Evolutionary conservation across 2,888 invertebrate genomes (phyloP), one percentile per base, ranked within the genome.

Genomic region (Yponomeuta malinellus): DNA sequence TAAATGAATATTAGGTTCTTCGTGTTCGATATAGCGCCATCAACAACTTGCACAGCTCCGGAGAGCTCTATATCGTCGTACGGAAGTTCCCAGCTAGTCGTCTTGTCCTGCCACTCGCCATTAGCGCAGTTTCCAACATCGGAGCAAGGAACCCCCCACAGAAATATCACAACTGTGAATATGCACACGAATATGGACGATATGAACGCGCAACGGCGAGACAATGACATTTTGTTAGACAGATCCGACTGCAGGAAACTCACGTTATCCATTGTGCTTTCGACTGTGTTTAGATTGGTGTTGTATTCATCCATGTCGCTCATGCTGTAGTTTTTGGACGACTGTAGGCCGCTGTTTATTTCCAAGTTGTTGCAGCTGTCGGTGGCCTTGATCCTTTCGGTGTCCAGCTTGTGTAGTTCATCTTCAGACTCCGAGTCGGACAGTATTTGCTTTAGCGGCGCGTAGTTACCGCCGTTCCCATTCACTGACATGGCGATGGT

Each of bases 351-450:
- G 75, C 88, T 90, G 74, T 91, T 91, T 75, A 86, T 89, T 74
- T 90, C 91, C 80, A 92, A 76, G 75, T 90, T 88, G 75, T 89
- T 89, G 77, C 87, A 89, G 74, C 87, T 88, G 63, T 88, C 89
- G 12, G 85, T 79, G 67, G 81, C 79, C 78, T 86, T 85, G 72
- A 85, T 82, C 71, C 83, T 83, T 66, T 80, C 86, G 86, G 90
- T 84, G 74, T 89, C 85, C 67, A 87, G 74, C 76, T 72, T 71
- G 70, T 86, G 87, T 23, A 85, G 83, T 52, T 96, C 96, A 78
- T 95, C 96, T 78, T 96, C 96, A 0, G 96, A 96, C 78, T 96
- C 95, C 0, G 96, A 95, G 85, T 96, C 96, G 71, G 96, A 94
- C 77, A 96, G 91, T 75, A 95, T 94, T 89, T 96, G 96, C 74